phyloP scores from a whole-genome alignment of 2,797 vertebrate species.

The Onychomys arenicola region DNA sequence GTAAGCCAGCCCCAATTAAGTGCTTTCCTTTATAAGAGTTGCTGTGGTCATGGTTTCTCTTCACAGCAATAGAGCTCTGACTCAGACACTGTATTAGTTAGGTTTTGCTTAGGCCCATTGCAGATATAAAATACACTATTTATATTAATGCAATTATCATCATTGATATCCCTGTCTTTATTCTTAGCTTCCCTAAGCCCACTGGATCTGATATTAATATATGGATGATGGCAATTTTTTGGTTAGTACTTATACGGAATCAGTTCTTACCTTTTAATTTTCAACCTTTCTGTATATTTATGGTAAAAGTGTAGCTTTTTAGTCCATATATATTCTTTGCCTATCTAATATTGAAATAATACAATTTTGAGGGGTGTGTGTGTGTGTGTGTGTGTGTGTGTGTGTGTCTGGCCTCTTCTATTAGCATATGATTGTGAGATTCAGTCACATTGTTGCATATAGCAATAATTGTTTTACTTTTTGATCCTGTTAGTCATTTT shows the following conservation, averaged over 20 bases:
- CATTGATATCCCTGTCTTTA: not conserved
- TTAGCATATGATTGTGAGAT: not conserved
- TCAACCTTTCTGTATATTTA: not conserved
- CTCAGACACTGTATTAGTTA: not conserved
- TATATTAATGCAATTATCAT: not conserved
- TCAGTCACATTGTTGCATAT: not conserved
- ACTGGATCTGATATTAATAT: not conserved
- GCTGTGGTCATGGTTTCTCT: not conserved
- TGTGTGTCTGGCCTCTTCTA: not conserved
- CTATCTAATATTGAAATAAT: not conserved
- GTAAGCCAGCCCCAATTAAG: not conserved
- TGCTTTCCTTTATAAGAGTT: not conserved
- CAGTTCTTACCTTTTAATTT: not conserved
- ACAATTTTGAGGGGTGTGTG: not conserved
- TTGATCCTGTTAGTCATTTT: not conserved
- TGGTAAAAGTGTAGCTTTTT: not conserved
- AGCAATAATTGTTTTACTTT: not conserved
- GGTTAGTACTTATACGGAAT: not conserved
- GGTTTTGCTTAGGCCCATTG: not conserved
- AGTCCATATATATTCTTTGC: not conserved
- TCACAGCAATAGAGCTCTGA: not conserved
- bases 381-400: no score
- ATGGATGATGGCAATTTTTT: not conserved
- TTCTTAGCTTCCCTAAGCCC: not conserved
- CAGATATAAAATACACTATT: not conserved